Conservation (phyloP, 1,140 invertebrate genomes). For the Papilio glaucus region DNA sequence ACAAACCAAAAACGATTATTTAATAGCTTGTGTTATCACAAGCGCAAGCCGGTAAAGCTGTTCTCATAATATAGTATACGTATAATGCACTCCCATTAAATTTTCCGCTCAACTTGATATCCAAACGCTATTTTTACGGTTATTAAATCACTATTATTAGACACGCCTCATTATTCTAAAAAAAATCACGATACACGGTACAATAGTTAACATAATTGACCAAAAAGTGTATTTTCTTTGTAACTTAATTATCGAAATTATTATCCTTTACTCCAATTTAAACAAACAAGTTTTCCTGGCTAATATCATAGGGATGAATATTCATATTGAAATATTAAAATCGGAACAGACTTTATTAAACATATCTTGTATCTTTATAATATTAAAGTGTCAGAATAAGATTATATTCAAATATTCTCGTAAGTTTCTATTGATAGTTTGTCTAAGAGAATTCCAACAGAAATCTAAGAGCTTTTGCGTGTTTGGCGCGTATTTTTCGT, state of each 20-base stretch:
- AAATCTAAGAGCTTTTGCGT: slow-evolving; percentile 14
- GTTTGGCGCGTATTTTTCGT: background rate
- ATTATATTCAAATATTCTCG: background rate
- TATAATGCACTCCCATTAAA: background rate
- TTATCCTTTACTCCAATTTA: too few relatives aligned
- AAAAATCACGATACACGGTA: background rate
- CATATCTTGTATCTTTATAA: too few relatives aligned
- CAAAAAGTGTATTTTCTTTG: too few relatives aligned
- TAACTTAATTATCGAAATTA: too few relatives aligned
- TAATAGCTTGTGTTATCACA: slow-evolving; percentile 4
- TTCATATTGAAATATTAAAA: too few relatives aligned
- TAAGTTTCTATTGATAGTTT: background rate
- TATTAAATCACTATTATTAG: background rate
- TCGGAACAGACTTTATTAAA: too few relatives aligned
- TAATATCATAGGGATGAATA: too few relatives aligned
- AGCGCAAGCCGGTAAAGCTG: slow-evolving; percentile 13
- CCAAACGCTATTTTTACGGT: background rate
- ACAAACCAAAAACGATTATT: slow-evolving; percentile 21
- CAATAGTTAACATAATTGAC: too few relatives aligned
- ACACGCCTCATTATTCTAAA: too few relatives aligned
- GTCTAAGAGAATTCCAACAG: background rate
- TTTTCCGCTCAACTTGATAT: background rate
- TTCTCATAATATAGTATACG: background rate
- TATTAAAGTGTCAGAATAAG: too few relatives aligned
- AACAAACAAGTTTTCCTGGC: too few relatives aligned